Evolutionary conservation across 2,888 invertebrate species (phyloP).

Genomic region (Catocala fraxini): DNA sequence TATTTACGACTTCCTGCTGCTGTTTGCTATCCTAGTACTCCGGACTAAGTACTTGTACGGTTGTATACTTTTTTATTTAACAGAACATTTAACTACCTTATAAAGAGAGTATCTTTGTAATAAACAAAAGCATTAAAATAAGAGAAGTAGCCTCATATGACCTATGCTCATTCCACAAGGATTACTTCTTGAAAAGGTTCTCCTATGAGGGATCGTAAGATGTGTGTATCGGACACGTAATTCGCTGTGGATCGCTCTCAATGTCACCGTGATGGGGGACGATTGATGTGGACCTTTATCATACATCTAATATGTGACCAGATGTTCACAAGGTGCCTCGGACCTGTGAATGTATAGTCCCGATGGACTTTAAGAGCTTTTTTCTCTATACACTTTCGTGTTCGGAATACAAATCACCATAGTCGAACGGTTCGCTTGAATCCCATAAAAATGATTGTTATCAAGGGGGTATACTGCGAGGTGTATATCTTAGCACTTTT

Average conservation of each 20-base stretch:
- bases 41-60: conserved; percentile 45
- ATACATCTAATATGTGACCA: background rate
- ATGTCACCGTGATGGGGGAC: conserved; percentile 9
- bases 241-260: conserved; percentile 11
- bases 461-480: no score
- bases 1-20: conserved; percentile 74
- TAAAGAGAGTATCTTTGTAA: conserved; percentile 12
- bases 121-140: conserved; percentile 19
- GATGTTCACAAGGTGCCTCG: background rate
- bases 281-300: conserved; percentile 6
- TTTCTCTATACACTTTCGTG: no score
- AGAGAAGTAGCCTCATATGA: background rate
- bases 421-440: background rate
- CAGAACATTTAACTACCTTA: conserved; percentile 43
- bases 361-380: no score
- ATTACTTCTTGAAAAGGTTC: background rate
- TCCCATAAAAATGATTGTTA: no score
- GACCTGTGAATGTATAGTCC: background rate
- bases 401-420: no score
- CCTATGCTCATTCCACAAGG: background rate
- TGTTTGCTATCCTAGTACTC: conserved; percentile 55
- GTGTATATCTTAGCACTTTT: no score
- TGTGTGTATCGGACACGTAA: conserved; percentile 7
- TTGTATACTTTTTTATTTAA: conserved; percentile 40
- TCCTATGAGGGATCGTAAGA: background rate